Evolutionary conservation across 2,888 invertebrate genomes (phyloP), one percentile per base, ranked within the genome.

Genomic region (Drosophila borborema): DNA sequence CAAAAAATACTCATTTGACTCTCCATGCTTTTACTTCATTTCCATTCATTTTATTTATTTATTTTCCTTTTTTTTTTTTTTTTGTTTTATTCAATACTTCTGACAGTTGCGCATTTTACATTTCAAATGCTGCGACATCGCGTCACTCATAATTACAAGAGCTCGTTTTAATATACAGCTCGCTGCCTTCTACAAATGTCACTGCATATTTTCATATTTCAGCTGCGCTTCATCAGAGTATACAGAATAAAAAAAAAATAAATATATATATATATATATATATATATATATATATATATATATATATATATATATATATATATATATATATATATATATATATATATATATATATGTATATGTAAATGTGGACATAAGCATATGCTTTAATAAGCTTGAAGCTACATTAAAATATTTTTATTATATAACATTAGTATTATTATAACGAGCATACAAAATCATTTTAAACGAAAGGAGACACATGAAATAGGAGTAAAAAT

Each of bases 111-210:
- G 49, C 45, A 66, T 73, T 73, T 74, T 38, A 8, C 51, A 64
- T 67, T 60, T 72, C 48, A 48, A 66, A 43, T 23, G 20, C 60
- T 51, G 58, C 60, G 58, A 58, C 62, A 64, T 23, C 8, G 41
- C 61, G 86, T 72, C 86, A 74, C 45, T 83, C 69, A 77, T 76
- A 74, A 81, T 86, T 67, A 60, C 53, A 16, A 0, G 36, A 36
- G 14, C 53, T 14, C 28, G 49, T 34, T 51, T 31, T 51, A 51
- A 51, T 34, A n/a, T 16, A 8, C 34, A 51, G 34, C 23, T 51
- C 20, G 8, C 9, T 38, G 38, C 49, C 12, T 38, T 10, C 16
- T 9, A 7, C 53, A 36, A 16, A 2, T 54, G 36, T 38, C 53
- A 23, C 40, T 58, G 48, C 31, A 64, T 34, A 63, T 63, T 63